Evolutionary conservation across 2,888 invertebrate species (phyloP), one percentile per base, ranked within the genome.

Genomic region (Cheilosia impressa): DNA sequence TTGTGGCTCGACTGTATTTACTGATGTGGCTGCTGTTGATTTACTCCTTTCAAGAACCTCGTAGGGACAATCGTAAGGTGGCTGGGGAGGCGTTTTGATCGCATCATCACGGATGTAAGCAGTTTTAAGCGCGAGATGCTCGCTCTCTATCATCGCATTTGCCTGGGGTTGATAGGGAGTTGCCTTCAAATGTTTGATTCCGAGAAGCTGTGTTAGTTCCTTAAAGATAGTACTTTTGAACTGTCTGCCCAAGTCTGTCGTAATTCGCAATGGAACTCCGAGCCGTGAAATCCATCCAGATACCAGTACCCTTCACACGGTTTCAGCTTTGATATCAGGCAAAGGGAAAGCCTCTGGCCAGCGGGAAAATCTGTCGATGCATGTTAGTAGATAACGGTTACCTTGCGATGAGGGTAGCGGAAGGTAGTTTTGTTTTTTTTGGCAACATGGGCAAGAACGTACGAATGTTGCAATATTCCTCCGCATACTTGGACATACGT

Each of bases 111-210:
- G 24, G n/a, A 60, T 4, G n/a, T 41, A 41, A 24, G 85, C 60
- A 34, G 87, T 62, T 66, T 87, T 87, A 1, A 87, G 58, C 1
- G 81, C 34, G 3, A 80, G 69, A 17, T 88, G 78, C 68, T 72
- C 83, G n/a, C 85, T 45, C 10, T 87, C 87, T 10, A 88, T 76
- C 10, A 84, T n/a, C 1, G 78, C 82, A 53, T 87, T 87, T 2
- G 73, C 50, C 17, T 76, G 73, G 4, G 81, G 78, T 17, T 83
- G 79, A 43, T 87, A 87, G 5, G 81, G 63, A 0, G 80, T 82
- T 6, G 82, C 87, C 43, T 58, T 55, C 10, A 75, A 72, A 15
- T 58, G 50, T 60, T 76, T 45, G 1, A 66, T 65, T 2, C 88
- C 80, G 19, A 82, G 38, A 34, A 79, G 22, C 1, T 13, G 47